Evolutionary conservation across 2,888 invertebrate genomes (phyloP).

Genomic region (Sphecodes monilicornis): DNA sequence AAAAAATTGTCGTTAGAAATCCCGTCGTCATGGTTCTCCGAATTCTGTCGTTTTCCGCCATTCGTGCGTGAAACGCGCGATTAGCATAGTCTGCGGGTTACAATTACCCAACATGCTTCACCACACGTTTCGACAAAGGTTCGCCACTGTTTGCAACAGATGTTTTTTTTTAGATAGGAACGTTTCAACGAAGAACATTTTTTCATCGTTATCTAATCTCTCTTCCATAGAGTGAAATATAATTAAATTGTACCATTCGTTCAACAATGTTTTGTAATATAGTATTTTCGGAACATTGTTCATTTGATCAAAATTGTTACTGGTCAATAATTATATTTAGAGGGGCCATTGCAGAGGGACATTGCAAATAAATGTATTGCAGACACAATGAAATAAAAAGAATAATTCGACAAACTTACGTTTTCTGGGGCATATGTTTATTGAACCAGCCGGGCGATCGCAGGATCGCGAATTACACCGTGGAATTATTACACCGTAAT

Average conservation of each 20-base stretch:
- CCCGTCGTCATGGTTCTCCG: constrained; percentile 44
- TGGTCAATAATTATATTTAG: too few species aligned
- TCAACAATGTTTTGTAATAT: too few species aligned
- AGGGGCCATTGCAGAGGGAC: accelerated
- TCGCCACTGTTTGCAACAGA: constrained; percentile 8
- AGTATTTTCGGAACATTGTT: too few species aligned
- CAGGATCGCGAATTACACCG: constrained; percentile 19
- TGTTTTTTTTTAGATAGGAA: not conserved
- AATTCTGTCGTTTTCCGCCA: constrained; percentile 40
- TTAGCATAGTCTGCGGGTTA: constrained; percentile 55
- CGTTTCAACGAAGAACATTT: not conserved
- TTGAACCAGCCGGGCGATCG: constrained; percentile 4
- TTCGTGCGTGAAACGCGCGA: constrained; percentile 49
- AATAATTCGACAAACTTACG: not conserved
- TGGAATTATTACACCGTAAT: constrained; percentile 48
- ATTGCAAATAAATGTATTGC: not conserved
- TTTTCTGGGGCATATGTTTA: not conserved
- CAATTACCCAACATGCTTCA: constrained; percentile 58
- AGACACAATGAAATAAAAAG: not conserved
- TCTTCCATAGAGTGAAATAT: not conserved
- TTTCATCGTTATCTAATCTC: not conserved
- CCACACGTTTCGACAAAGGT: constrained; percentile 27
- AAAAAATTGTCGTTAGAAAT: constrained; percentile 26
- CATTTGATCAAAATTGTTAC: too few species aligned
- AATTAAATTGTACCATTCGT: not conserved